Conservation (phyloP, 2,888 invertebrate genomes). For the Nomada ferruginata region DNA sequence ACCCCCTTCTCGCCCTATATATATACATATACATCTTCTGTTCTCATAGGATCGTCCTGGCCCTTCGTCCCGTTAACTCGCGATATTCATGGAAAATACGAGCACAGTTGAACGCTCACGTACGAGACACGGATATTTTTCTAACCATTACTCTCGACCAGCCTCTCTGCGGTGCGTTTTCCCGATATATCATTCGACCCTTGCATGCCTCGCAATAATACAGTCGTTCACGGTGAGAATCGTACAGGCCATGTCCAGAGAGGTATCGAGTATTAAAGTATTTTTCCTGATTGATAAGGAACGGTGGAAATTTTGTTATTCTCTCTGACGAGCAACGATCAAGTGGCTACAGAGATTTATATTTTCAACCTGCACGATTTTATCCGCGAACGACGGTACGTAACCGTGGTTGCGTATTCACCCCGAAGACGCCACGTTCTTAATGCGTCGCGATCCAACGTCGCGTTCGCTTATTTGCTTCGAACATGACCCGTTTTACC, state of each 20-base stretch:
- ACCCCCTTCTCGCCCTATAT: slow-evolving; percentile 1
- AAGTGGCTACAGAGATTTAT: too few relatives aligned
- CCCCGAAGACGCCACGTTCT: slow-evolving; percentile 40
- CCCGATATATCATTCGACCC: neutral
- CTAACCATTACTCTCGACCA: slow-evolving; percentile 69
- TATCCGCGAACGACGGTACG: too few relatives aligned
- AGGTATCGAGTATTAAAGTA: too few relatives aligned
- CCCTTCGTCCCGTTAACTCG: too few relatives aligned
- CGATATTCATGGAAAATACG: slow-evolving; percentile 73
- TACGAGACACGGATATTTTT: slow-evolving; percentile 75
- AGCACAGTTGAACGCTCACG: slow-evolving; percentile 78
- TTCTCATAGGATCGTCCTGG: neutral
- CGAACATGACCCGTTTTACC: slow-evolving; percentile 34
- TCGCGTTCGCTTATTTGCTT: slow-evolving; percentile 52
- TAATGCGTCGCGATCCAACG: slow-evolving; percentile 59
- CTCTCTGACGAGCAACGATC: too few relatives aligned
- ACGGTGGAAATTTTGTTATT: too few relatives aligned
- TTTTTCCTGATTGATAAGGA: too few relatives aligned
- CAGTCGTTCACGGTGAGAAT: too few relatives aligned
- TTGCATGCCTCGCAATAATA: slow-evolving; percentile 12
- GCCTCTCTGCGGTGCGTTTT: neutral
- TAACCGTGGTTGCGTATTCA: neutral
- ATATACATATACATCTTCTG: neutral
- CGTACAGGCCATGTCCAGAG: too few relatives aligned
- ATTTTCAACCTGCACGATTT: too few relatives aligned